Evolutionary conservation across 2,797 vertebrate genomes (phyloP), one percentile per base, ranked within the genome.

Genomic region (Mus spretus): DNA sequence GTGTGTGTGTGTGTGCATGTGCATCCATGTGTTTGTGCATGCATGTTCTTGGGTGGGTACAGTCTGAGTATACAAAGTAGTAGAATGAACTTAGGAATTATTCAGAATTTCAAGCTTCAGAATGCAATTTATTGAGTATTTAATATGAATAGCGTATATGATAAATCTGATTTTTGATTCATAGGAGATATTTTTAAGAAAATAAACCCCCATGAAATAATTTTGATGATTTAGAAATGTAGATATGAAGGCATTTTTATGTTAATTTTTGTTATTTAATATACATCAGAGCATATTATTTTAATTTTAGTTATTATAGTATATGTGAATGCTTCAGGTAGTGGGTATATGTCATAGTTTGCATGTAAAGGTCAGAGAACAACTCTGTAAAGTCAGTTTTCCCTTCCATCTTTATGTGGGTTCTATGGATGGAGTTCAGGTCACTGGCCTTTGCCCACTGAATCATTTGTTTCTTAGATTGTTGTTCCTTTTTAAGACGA

Each of bases 181-280:
- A 85, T n/a, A 50, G 19, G 50, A 84, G 61, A 44, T 80, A 67
- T 24, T 85, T 28, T 85, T 67, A n/a, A 67, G 44, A 67, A 47
- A 47, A 34, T 55, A 84, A 44, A 50, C 14, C 11, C 31, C 12
- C 44, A 67, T 85, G 83, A 85, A 50, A 67, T 85, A 85, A 24
- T 50, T 67, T 67, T 85, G 83, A 67, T 85, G 61, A 67, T 85
- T 85, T 85, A 67, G 44, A 67, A 85, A 85, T 85, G 31, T 34
- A 67, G 44, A 50, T 67, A 67, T 50, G 44, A 67, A 67, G 44
- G n/a, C 0, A 37, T 85, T 85, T 40, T 67, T 67, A 83, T 83
- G 61, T 85, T 65, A 50, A 47, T 65, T 50, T 63, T 84, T 44
- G 17, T 65, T 50, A 34, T 67, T 44, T 85, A 65, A 84, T 65